Conservation (phyloP, 2,797 vertebrate species). For the Knipowitschia caucasica region DNA sequence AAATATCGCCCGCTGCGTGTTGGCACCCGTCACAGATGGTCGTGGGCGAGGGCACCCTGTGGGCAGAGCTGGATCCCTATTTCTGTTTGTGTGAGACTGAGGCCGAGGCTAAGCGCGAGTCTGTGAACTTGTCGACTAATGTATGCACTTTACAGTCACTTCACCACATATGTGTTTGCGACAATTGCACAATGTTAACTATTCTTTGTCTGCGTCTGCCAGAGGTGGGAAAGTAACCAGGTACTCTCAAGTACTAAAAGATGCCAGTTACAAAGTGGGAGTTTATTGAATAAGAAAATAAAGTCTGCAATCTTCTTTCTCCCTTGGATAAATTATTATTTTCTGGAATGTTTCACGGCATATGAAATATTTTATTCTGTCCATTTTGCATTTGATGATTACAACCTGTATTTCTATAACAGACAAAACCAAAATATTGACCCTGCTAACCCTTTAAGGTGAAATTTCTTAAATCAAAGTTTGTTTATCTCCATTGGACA, state of each 20-base stretch:
- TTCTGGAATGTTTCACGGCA: too few relatives aligned
- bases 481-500: too few relatives aligned
- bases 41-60: conserved; percentile 70
- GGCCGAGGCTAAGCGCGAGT: conserved; percentile 37
- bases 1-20: conserved; percentile 72
- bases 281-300: too few relatives aligned
- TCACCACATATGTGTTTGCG: conserved; percentile 9
- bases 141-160: conserved; percentile 16
- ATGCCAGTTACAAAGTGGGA: too few relatives aligned
- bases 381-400: too few relatives aligned
- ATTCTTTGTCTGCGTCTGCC: conserved; percentile 11
- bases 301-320: too few relatives aligned
- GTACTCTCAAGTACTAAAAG: not conserved
- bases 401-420: too few relatives aligned
- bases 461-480: too few relatives aligned
- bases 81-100: conserved; percentile 59
- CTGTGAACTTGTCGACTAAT: conserved; percentile 9
- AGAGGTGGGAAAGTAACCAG: not conserved
- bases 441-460: too few relatives aligned
- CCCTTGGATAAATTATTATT: too few relatives aligned
- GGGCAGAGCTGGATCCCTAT: conserved; percentile 71
- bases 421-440: too few relatives aligned
- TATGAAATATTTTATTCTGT: too few relatives aligned
- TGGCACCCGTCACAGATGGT: conserved; percentile 76
- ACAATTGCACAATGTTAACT: conserved; percentile 12